Evolutionary conservation across 2,888 invertebrate genomes (phyloP), one percentile per base, ranked within the genome.

Genomic region (Perdita meconis): DNA sequence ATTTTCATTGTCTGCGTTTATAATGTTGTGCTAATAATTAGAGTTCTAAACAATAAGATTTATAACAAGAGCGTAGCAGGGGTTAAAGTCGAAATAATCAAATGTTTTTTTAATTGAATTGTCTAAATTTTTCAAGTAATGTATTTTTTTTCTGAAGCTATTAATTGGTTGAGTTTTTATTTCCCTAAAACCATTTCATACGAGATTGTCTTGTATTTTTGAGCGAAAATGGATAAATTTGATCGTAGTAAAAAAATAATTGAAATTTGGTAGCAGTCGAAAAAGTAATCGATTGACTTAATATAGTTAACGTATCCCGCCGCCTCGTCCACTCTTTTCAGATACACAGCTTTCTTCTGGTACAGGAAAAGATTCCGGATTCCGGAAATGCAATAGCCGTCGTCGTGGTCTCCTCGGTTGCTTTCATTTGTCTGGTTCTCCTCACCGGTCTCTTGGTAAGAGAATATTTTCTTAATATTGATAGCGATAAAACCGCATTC

Each of bases 371-470:
- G 38, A 47, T 47, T 47, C 53, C 75, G 44, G 92, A 92, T 79
- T 89, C 92, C 12, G 90, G 89, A 70, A 92, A 90, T 79, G 96
- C 96, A 4, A 95, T 97, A 61, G 96, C 96, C 12, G 97, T 97
- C 13, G 96, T 97, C 74, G 95, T 96, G 6, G 96, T 97, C 73
- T 96, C 97, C 82, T 95, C 96, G 12, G 96, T 97, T 67, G 97
- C 96, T 6, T 96, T 96, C 16, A 94, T 96, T 60, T 96, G 97
- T 55, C 93, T 97, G 64, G 93, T 97, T 50, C 93, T 97, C 12
- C 93, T 97, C n/a, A 96, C 96, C 67, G 96, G 95, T 78, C 94
- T 96, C 67, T 90, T 96, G 95, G 96, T 96, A 93, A 95, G 87
- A 56, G 30, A 10, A 68, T 24, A 12, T 57, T 61, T 36, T 47